Evolutionary conservation across 2,113 vertebrate species (phyloP), one percentile per base, ranked within the genome.

Genomic region (Cyanoderma ruficeps): DNA sequence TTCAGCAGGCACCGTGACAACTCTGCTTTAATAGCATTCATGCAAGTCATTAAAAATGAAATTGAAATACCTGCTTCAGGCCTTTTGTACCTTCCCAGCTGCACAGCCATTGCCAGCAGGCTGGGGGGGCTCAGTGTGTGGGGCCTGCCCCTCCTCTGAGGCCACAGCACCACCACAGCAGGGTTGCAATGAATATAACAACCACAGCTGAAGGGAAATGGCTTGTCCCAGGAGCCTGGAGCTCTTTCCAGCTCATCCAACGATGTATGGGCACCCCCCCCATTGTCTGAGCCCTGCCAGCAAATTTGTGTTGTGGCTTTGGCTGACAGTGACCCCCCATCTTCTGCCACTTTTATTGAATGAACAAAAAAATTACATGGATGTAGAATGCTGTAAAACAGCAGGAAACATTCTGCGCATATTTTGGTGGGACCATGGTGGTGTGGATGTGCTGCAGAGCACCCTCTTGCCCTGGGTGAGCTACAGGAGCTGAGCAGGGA

Each of bases 1-100:
- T 15, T 83, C 70, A 60, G 49, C n/a, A 27, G 79, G 87, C 64
- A 72, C 78, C 0, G 0, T 3, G 0, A 90, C 85, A 69, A 3
- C 75, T 80, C 91, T 49, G 93, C 90, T 93, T 70, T 10, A 53
- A 77, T 88, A 86, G 95, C 79, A 80, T n/a, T 28, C 42, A 61
- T 56, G 92, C 91, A 96, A 65, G 50, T 96, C 87, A 96, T 93
- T 97, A 94, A 95, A 96, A 94, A 88, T 44, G 5, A 74, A 80
- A 91, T 74, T 3, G 87, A 91, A 95, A 65, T 35, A 70, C 9
- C 87, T 3, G 70, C 30, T 61, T 75, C 0, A 0, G 49, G 70
- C 31, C 53, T 64, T 84, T 81, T 84, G 20, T 94, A 65, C 69
- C 53, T 64, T 63, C 22, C 46, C 28, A 28, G 81, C 25, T 33